A percentile compares a stretch with the other conserved stretches of the same genome.
These are phyloP conservation scores for Nineta flava DNA, from an alignment of 2,888 invertebrate genomes.

Conservation along the genomic window DNA sequence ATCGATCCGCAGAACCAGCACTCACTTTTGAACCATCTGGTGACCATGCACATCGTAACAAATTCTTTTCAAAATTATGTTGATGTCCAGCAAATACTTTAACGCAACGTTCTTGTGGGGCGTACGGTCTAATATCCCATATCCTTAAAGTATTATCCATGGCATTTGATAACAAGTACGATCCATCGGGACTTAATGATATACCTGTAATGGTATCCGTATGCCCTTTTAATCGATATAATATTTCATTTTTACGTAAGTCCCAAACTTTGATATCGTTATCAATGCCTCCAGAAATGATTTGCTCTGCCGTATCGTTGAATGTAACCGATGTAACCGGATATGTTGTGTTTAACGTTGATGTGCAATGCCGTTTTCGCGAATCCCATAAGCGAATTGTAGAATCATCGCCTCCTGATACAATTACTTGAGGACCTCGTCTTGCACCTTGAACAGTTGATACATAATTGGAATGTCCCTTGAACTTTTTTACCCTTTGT, in stretches of 20 bases:
- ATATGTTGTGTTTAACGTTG: constrained; percentile 53
- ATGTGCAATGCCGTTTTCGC: constrained; percentile 64
- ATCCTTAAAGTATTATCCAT: constrained; percentile 94
- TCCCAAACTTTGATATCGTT: constrained; percentile 99
- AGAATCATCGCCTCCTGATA: constrained; percentile 90
- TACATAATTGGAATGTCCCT: constrained; percentile 65
- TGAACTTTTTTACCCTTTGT: constrained; percentile 73
- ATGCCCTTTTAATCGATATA: constrained; percentile 81
- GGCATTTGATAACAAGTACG: constrained; percentile 83
- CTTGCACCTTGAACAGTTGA: constrained; percentile 62
- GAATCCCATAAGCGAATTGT: constrained; percentile 89
- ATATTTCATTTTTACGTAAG: constrained; percentile 68
- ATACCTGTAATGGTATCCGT: constrained; percentile 90
- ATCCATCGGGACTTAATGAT: constrained; percentile 67
- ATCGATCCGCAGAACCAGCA: constrained; percentile 89
- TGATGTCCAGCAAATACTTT: constrained; percentile 87
- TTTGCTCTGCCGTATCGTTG: constrained; percentile 89
- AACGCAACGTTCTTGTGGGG: constrained; percentile 82
- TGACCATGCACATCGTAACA: constrained; percentile 87
- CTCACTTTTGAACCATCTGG: constrained; percentile 81
- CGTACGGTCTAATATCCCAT: constrained; percentile 95
- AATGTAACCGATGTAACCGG: constrained; percentile 81
- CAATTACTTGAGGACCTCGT: constrained; percentile 78
- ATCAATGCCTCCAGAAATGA: constrained; percentile 90
- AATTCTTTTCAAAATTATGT: constrained; percentile 95